These are phyloP conservation scores for Ophraella communa DNA, from an alignment of 2,888 invertebrate species.

Conservation along the genomic window DNA sequence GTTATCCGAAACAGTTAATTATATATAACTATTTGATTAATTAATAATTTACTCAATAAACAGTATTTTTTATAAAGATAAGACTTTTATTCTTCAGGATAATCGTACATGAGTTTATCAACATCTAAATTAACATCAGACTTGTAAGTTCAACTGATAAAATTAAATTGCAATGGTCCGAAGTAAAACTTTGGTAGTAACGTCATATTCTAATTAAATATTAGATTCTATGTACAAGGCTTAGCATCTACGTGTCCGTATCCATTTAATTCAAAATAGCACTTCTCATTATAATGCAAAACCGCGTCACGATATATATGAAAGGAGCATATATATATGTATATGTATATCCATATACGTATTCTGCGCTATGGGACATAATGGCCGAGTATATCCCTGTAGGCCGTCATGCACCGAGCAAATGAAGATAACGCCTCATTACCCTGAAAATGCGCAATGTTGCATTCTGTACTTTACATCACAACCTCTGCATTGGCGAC, in stretches of 20 bases:
- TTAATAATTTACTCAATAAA: too few species aligned
- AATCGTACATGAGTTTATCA: not conserved
- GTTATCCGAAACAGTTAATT: too few species aligned
- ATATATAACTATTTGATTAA: too few species aligned
- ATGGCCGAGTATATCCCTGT: conserved; percentile 35
- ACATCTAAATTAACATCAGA: not conserved
- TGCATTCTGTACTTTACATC: conserved; percentile 37
- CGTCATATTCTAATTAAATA: conserved; percentile 45
- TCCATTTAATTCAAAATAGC: conserved; percentile 48
- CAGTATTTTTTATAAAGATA: too few species aligned
- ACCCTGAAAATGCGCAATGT: conserved; percentile 49
- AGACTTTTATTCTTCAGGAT: too few species aligned
- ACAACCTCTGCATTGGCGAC: conserved; percentile 30
- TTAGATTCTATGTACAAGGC: conserved; percentile 43
- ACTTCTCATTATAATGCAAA: conserved; percentile 50
- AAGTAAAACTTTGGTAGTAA: conserved; percentile 24
- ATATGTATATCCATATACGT: conserved; percentile 33
- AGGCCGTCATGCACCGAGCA: conserved; percentile 52
- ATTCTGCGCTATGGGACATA: conserved; percentile 43
- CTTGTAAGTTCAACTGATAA: conserved; percentile 3
- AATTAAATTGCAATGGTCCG: conserved; percentile 5
- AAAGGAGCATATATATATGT: conserved; percentile 26
- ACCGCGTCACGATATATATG: conserved; percentile 41
- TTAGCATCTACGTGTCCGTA: conserved; percentile 37
- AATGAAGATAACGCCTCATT: conserved; percentile 58